phyloP scores from a whole-genome alignment of 2,888 invertebrate species.

The Andrena minutula region DNA sequence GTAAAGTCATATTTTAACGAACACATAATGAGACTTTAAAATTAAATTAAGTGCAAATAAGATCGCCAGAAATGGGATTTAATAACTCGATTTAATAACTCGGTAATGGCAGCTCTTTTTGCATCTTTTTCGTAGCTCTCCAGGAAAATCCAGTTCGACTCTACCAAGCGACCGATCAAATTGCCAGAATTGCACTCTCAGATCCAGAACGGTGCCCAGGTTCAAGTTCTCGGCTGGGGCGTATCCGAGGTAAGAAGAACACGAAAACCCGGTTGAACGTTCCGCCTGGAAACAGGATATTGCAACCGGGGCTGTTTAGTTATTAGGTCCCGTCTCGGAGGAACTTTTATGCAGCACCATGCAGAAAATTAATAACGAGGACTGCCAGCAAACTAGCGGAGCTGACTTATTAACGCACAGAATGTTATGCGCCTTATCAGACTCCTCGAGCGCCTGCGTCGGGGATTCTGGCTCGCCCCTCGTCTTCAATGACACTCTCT shows the following conservation, averaged over 20 bases:
- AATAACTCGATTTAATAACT: too few relatives aligned
- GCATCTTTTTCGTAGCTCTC: constrained; percentile 58
- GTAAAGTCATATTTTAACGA: too few relatives aligned
- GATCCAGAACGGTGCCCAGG: constrained; percentile 48
- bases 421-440: constrained; percentile 72
- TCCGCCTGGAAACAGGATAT: not conserved
- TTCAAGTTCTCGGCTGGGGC: constrained; percentile 76
- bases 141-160: constrained; percentile 58
- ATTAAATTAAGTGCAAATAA: too few relatives aligned
- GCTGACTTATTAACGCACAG: constrained; percentile 64
- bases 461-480: constrained; percentile 78
- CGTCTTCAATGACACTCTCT: constrained; percentile 58
- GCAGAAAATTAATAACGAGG: constrained; percentile 64
- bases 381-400: constrained; percentile 63
- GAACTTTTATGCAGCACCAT: constrained; percentile 57
- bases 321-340: constrained; percentile 69
- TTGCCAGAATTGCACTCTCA: constrained; percentile 53
- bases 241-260: constrained; percentile 45
- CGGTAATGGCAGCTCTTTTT: too few relatives aligned
- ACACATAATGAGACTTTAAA: too few relatives aligned
- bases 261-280: not conserved
- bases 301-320: constrained; percentile 52
- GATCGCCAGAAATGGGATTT: too few relatives aligned
- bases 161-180: constrained; percentile 66
- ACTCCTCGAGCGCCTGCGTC: constrained; percentile 70